A percentile compares a stretch with the other conserved stretches of the same genome.
These are phyloP conservation scores for Alentia gelatinosa DNA, from an alignment of 2,888 invertebrate species.

Conservation along the genomic window DNA sequence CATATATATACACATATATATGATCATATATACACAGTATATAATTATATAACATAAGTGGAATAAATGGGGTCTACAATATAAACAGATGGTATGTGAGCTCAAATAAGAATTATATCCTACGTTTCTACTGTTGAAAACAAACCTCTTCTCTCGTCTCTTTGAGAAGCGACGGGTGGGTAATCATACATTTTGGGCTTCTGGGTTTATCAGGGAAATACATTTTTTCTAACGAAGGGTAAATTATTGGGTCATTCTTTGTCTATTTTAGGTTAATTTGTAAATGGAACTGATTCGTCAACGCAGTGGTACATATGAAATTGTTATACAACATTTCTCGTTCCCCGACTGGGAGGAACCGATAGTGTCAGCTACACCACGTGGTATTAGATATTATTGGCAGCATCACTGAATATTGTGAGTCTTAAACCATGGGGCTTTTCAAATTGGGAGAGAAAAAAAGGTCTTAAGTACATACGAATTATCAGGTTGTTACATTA, in stretches of 20 bases:
- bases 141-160: neutral
- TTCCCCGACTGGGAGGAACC: neutral
- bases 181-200: no score
- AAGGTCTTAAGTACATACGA: neutral
- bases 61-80: neutral
- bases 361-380: neutral
- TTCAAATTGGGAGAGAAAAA: neutral
- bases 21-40: no score
- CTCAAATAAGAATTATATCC: slow-evolving; percentile 21
- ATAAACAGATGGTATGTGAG: neutral
- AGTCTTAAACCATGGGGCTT: neutral
- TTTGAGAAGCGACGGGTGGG: neutral
- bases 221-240: neutral
- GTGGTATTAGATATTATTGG: neutral
- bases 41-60: no score
- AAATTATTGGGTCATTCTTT: neutral
- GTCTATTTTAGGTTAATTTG: neutral
- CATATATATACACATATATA: no score
- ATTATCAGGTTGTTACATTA: neutral
- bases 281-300: neutral
- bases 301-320: no score
- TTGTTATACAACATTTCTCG: no score
- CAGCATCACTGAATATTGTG: neutral
- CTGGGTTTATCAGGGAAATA: no score
- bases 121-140: slow-evolving; percentile 40